Conservation (phyloP, 2,888 invertebrate species). For the Margaritifera margaritifera region DNA sequence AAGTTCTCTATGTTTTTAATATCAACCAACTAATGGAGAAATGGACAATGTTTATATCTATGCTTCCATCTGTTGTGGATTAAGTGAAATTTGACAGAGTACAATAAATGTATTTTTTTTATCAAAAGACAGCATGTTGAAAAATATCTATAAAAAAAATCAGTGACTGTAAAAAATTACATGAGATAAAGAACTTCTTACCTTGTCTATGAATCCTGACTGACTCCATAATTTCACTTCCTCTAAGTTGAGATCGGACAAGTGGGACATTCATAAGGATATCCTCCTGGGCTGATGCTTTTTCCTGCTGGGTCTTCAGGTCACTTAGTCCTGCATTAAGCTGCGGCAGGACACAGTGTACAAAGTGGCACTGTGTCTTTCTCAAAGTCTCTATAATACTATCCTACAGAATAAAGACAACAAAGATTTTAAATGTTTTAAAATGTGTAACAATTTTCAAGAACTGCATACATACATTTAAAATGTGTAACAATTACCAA, state of each 20-base stretch:
- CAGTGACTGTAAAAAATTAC: background rate
- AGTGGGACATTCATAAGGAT: slow-evolving; percentile 86
- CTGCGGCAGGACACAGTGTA: slow-evolving; percentile 88
- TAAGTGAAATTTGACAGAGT: no score
- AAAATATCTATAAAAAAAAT: background rate
- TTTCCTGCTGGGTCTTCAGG: slow-evolving; percentile 56
- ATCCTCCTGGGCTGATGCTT: slow-evolving; percentile 59
- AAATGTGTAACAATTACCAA: no score
- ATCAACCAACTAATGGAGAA: no score
- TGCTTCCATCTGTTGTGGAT: no score
- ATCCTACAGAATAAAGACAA: slow-evolving; percentile 77
- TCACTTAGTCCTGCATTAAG: slow-evolving; percentile 82
- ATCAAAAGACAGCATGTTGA: background rate
- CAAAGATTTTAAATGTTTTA: background rate
- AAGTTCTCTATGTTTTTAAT: no score
- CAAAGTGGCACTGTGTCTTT: slow-evolving; percentile 89
- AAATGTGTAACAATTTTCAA: no score
- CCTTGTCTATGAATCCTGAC: slow-evolving; percentile 91
- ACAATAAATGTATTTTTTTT: no score
- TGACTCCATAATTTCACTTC: slow-evolving; percentile 90
- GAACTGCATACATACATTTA: no score
- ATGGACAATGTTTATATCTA: no score
- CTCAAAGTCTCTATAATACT: slow-evolving; percentile 92
- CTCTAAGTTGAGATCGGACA: slow-evolving; percentile 84
- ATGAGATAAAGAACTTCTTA: slow-evolving; percentile 33